Conservation (phyloP, 1,140 invertebrate genomes). For the Heliconius congener region DNA sequence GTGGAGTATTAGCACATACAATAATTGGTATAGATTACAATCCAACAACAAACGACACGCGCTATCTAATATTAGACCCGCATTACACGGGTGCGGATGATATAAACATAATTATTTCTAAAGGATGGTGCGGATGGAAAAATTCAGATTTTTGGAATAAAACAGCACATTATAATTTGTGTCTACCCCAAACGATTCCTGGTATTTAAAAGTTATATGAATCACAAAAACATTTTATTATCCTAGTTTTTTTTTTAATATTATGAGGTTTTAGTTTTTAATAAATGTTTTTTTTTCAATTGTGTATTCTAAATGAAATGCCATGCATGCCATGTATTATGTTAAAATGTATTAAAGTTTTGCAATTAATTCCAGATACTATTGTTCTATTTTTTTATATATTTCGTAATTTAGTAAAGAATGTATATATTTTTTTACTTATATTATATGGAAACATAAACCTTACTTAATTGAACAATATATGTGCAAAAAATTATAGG, state of each 20-base stretch:
- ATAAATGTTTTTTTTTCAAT: not conserved
- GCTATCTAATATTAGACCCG: constrained; percentile 98
- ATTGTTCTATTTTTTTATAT: not conserved
- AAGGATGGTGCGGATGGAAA: constrained; percentile 98
- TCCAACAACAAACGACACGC: constrained; percentile 87
- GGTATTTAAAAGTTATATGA: constrained; percentile 48
- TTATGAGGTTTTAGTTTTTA: not conserved
- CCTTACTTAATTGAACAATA: no score
- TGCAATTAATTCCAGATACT: not conserved
- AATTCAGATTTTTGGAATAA: constrained; percentile 94
- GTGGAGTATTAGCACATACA: constrained; percentile 98
- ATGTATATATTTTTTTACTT: not conserved
- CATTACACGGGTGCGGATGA: constrained; percentile 96
- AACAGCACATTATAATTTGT: constrained; percentile 96
- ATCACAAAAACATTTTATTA: not conserved
- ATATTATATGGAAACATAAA: no score
- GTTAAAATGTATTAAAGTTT: constrained; percentile 9
- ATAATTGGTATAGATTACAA: constrained; percentile 97
- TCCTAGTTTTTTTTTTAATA: not conserved
- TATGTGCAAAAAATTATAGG: no score
- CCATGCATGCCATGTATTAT: constrained; percentile 7
- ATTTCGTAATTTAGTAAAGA: not conserved
- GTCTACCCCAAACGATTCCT: constrained; percentile 88
- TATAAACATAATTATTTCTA: constrained; percentile 85
- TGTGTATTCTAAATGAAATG: not conserved